phyloP scores from a whole-genome alignment of 1,140 invertebrate species.

The Tetramorium parvispinum region DNA sequence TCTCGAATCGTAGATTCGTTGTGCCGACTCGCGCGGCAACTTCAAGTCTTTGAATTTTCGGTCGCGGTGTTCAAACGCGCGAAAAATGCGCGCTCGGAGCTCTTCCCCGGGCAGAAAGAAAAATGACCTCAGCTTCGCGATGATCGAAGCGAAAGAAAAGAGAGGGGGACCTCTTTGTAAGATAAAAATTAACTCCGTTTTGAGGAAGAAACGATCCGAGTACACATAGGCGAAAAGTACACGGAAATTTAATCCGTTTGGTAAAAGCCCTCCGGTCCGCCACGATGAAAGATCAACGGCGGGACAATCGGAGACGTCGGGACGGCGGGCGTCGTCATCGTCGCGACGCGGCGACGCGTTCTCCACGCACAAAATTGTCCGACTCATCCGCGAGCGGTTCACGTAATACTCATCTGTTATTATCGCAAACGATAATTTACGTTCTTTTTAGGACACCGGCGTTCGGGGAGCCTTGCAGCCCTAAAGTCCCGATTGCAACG shows the following conservation, averaged over 20 bases:
- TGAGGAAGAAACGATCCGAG: background rate
- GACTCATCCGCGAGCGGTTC: background rate
- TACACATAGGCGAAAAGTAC: background rate
- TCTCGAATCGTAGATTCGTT: slow-evolving; percentile 13
- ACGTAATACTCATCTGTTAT: slow-evolving; percentile 41
- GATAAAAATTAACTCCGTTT: background rate
- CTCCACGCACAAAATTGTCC: background rate
- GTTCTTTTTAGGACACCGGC: slow-evolving; percentile 16
- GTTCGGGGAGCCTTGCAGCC: background rate
- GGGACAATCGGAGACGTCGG: slow-evolving; percentile 20
- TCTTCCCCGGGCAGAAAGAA: background rate
- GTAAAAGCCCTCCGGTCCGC: background rate
- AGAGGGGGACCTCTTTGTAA: background rate
- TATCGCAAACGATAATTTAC: slow-evolving; percentile 11
- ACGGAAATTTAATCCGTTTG: slow-evolving; percentile 36
- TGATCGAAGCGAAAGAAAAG: background rate
- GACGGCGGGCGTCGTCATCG: slow-evolving; percentile 38
- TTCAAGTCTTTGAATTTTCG: background rate
- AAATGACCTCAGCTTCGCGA: background rate
- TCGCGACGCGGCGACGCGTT: slow-evolving; percentile 4
- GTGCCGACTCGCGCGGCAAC: background rate
- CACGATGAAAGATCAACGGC: slow-evolving; percentile 22
- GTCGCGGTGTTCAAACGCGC: background rate
- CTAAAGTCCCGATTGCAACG: background rate
- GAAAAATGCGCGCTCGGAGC: background rate